phyloP scores from a whole-genome alignment of 2,797 vertebrate species.

The Hylomyscus alleni region DNA sequence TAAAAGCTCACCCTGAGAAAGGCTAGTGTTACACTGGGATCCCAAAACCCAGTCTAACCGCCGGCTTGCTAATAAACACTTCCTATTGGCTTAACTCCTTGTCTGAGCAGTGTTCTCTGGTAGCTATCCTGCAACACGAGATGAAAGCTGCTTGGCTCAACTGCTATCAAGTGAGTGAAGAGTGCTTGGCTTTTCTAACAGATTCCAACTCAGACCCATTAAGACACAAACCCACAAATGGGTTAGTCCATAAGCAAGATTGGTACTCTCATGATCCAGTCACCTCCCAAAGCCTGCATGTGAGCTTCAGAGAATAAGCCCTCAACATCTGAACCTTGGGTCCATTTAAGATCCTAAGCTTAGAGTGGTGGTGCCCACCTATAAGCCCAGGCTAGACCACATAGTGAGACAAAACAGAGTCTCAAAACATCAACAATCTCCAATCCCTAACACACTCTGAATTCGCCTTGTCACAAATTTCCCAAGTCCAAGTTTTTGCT shows the following conservation, averaged over 20 bases:
- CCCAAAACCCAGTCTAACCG: no score
- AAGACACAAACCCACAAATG: background rate
- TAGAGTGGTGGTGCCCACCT: background rate
- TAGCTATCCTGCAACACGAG: background rate
- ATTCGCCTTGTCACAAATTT: conserved; percentile 12
- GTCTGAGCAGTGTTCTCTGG: background rate
- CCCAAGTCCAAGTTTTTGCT: conserved; percentile 22
- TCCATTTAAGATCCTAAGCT: background rate
- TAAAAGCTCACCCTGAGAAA: background rate
- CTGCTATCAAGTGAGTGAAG: background rate
- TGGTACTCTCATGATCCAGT: background rate
- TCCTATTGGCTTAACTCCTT: background rate
- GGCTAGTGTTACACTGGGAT: background rate
- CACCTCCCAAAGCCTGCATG: background rate
- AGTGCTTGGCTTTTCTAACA: background rate
- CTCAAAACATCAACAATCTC: background rate
- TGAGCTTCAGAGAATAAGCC: background rate
- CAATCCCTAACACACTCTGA: background rate
- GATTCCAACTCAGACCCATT: background rate
- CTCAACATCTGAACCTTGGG: background rate
- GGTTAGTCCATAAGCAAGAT: background rate
- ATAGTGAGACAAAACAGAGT: background rate
- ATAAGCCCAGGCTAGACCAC: background rate
- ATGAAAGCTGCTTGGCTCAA: background rate
- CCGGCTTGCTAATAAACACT: background rate